Percentiles rank a stretch among this genome's conserved stretches.
These are phyloP conservation scores for Lochmaea capreae DNA, from an alignment of 2,888 invertebrate genomes.

Conservation along the genomic window DNA sequence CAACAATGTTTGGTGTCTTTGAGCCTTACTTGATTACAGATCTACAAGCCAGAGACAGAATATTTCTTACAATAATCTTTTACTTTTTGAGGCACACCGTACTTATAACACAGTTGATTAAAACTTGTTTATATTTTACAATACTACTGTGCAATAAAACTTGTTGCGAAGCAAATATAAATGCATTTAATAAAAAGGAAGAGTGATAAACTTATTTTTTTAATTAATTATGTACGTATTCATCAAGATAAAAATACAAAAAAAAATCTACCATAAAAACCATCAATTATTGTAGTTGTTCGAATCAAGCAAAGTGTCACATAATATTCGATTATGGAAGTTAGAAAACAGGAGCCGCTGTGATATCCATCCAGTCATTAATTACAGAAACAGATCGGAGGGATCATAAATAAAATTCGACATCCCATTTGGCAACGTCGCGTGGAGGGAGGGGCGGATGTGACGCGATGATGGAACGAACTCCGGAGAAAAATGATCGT, in stretches of 20 bases:
- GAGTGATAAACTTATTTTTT: no score
- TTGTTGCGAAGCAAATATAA: no score
- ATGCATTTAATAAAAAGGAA: no score
- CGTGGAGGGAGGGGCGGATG: constrained; percentile 72
- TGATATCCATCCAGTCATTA: constrained; percentile 66
- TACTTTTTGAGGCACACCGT: no score
- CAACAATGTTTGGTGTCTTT: no score
- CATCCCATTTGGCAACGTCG: constrained; percentile 68
- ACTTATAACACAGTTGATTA: no score
- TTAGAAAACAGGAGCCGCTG: constrained; percentile 55
- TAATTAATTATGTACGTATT: no score
- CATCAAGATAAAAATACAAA: neutral
- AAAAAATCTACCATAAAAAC: neutral
- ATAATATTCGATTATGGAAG: constrained; percentile 44
- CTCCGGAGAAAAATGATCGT: constrained; percentile 80
- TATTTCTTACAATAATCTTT: no score
- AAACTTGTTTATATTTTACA: no score
- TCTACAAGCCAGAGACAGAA: no score
- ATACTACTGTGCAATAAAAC: no score
- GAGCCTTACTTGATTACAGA: no score
- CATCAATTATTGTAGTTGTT: neutral
- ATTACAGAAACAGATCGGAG: constrained; percentile 67
- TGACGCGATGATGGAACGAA: constrained; percentile 82
- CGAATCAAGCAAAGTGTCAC: constrained; percentile 32
- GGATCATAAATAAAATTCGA: constrained; percentile 68